Evolutionary conservation across 2,113 vertebrate species (phyloP).

Genomic region (Elanus axillaris): DNA sequence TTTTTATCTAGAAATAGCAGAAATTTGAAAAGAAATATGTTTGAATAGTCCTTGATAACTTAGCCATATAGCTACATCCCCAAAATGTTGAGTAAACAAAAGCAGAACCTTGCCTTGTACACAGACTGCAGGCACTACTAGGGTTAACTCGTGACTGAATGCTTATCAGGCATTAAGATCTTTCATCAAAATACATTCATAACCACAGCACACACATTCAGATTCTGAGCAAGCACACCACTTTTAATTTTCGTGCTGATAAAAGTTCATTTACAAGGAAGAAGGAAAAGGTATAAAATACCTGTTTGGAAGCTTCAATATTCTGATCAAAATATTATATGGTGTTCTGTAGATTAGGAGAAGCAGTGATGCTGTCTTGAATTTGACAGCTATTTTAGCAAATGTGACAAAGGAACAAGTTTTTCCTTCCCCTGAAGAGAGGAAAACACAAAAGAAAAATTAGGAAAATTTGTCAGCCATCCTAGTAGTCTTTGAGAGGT

Average conservation of each 20-base stretch:
- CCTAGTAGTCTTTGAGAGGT: not conserved
- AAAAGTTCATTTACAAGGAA: not conserved
- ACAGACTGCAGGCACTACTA: not conserved
- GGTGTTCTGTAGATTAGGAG: not conserved
- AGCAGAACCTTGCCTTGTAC: not conserved
- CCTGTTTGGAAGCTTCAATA: not conserved
- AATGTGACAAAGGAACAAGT: not conserved
- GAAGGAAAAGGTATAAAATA: not conserved
- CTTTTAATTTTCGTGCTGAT: not conserved
- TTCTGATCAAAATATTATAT: not conserved
- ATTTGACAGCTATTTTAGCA: not conserved
- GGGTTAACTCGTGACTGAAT: not conserved
- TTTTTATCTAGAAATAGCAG: not conserved
- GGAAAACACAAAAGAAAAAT: not conserved
- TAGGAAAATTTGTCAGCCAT: not conserved
- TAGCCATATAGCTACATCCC: not conserved
- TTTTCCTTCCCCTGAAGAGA: not conserved
- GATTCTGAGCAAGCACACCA: not conserved
- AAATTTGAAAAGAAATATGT: fast-evolving
- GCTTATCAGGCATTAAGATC: not conserved
- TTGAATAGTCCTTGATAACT: not conserved
- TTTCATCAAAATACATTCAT: not conserved
- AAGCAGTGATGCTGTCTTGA: not conserved
- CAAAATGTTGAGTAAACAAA: not conserved
- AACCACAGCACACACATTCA: not conserved